Evolutionary conservation across 2,888 invertebrate species (phyloP).

Genomic region (Hybos culiciformis): DNA sequence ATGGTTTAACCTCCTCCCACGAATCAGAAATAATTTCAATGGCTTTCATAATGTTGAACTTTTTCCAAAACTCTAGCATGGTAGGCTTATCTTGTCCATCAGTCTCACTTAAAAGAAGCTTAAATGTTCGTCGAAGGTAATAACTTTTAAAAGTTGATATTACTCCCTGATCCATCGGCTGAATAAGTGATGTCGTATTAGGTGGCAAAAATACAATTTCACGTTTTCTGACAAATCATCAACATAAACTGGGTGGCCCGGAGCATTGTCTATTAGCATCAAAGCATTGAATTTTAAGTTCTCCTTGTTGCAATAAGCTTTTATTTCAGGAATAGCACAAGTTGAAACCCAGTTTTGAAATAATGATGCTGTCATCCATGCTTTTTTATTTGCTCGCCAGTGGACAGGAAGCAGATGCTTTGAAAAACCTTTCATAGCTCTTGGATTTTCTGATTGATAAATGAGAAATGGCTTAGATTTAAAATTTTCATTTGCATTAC

Average conservation of each 20-base stretch:
- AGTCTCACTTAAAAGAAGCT: slow-evolving; percentile 13
- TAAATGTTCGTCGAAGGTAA: slow-evolving; percentile 15
- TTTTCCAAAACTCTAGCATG: slow-evolving; percentile 12
- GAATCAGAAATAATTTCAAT: slow-evolving; percentile 16
- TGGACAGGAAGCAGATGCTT: slow-evolving; percentile 21
- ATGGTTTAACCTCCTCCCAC: slow-evolving; percentile 13
- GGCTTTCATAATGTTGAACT: slow-evolving; percentile 8
- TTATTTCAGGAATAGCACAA: slow-evolving; percentile 15
- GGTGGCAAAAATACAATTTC: slow-evolving; percentile 3
- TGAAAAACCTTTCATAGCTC: too few species aligned
- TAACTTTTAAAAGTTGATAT: slow-evolving; percentile 8
- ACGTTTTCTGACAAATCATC: slow-evolving; percentile 2
- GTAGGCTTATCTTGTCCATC: slow-evolving; percentile 12
- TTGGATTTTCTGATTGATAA: too few species aligned
- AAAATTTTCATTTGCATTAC: too few species aligned
- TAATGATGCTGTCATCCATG: slow-evolving; percentile 20
- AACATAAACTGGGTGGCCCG: slow-evolving; percentile 1
- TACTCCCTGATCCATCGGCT: slow-evolving; percentile 1
- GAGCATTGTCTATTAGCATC: slow-evolving; percentile 4
- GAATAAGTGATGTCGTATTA: background rate
- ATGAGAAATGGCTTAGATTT: too few species aligned
- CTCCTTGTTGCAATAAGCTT: slow-evolving; percentile 12
- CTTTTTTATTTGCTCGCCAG: slow-evolving; percentile 22
- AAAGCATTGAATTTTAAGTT: background rate
- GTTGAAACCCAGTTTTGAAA: slow-evolving; percentile 19